Evolutionary conservation across 2,888 invertebrate species (phyloP).

Genomic region (Dendrolimus houi): DNA sequence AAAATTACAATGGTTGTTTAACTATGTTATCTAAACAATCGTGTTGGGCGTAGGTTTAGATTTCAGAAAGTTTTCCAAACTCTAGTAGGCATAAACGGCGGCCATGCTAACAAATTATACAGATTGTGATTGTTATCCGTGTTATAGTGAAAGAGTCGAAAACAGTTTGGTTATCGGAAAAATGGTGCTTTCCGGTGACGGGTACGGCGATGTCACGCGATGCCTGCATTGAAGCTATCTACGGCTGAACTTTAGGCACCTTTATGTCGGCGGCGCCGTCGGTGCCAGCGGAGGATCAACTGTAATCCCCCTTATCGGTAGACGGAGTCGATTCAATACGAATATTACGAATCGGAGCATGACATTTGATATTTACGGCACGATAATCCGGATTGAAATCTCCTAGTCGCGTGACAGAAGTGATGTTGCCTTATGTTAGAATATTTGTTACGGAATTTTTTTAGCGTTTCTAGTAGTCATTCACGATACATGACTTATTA

Average conservation of each 20-base stretch:
- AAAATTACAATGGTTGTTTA: slow-evolving; percentile 32
- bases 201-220: slow-evolving; percentile 54
- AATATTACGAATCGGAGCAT: slow-evolving; percentile 69
- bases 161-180: slow-evolving; percentile 36
- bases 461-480: slow-evolving; percentile 18
- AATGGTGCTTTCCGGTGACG: slow-evolving; percentile 43
- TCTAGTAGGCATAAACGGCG: slow-evolving; percentile 11
- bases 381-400: slow-evolving; percentile 61
- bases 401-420: slow-evolving; percentile 58
- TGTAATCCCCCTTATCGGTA: slow-evolving; percentile 68
- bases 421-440: slow-evolving; percentile 35
- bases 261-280: slow-evolving; percentile 55
- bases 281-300: slow-evolving; percentile 63
- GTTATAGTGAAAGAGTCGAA: slow-evolving; percentile 11
- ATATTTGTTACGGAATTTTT: slow-evolving; percentile 42
- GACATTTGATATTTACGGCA: slow-evolving; percentile 73
- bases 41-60: slow-evolving; percentile 11
- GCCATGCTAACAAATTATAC: slow-evolving; percentile 6
- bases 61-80: slow-evolving; percentile 14
- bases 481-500: not conserved
- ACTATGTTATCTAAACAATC: slow-evolving; percentile 25
- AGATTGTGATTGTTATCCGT: slow-evolving; percentile 9
- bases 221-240: slow-evolving; percentile 39
- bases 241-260: slow-evolving; percentile 47
- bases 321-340: slow-evolving; percentile 68